Evolutionary conservation across 2,888 invertebrate species (phyloP), one percentile per base, ranked within the genome.

Genomic region (Strigamia transsilvanica): DNA sequence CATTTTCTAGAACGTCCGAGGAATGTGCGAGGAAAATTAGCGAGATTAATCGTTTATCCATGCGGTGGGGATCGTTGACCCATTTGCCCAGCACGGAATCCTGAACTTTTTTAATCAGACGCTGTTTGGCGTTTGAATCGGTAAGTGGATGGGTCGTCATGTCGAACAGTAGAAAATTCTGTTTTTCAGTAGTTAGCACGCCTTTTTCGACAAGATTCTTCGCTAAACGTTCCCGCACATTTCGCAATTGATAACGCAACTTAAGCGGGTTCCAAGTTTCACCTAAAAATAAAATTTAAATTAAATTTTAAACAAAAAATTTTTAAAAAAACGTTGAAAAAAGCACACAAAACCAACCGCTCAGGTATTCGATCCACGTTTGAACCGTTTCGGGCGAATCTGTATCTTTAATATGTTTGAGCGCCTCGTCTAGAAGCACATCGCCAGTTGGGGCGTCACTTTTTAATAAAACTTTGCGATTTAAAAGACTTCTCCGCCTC

Each of bases 261-360:
- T 99, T 99, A 87, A 99, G 90, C 42, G 99, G 99, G 90, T 99
- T 99, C 99, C 99, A 99, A 85, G 99, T 99, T 91, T 99, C 99
- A 86, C 98, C 98, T 95, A 85, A n/a, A n/a, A n/a, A n/a, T n/a
- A n/a, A n/a, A n/a, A n/a, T n/a, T n/a, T n/a, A n/a, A n/a, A n/a
- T n/a, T n/a, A n/a, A 3, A n/a, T 87, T 83, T 89, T 83, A 82
- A 79, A 56, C 13, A 73, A 78, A 83, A 78, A n/a, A n/a, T n/a
- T n/a, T n/a, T n/a, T n/a, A n/a, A n/a, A n/a, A n/a, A n/a, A n/a
- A n/a, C n/a, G n/a, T n/a, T n/a, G n/a, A n/a, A n/a, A n/a, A n/a
- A n/a, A n/a, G n/a, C n/a, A n/a, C n/a, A n/a, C n/a, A n/a, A n/a
- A 13, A 84, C 91, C 88, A 88, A 96, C 97, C 99, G 90, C 98